Base-by-base conservation (phyloP, 1,140 invertebrate species). In the Venturia canescens region DNA sequence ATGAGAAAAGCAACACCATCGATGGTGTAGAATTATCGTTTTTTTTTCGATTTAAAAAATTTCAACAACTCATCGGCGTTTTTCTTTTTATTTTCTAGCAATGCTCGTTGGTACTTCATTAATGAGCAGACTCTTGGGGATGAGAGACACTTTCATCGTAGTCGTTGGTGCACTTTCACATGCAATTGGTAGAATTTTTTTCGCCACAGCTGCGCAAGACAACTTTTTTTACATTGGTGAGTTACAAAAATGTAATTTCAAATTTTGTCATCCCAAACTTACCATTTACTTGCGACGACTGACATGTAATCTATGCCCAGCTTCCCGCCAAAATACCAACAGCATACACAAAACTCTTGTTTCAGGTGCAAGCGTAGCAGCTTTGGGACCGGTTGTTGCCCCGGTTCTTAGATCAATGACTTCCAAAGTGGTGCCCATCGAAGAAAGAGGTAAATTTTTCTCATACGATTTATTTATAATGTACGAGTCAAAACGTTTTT, bases 371-470 rank as follows among this genome's bases (percentile, higher is more conserved):
- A 90, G 90, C 0, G 92, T 95, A 18, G 95, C 95, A 7, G 93
- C 94, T 11, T 89, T 96, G 31, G 96, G 96, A 0, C 96, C 96
- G 0, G 93, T 94, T 57, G 94, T 96, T 0, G 95, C 95, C 0
- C 95, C 96, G 13, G 93, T 96, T 53, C 92, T 97, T 57, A 92
- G 96, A 60, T 96, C 96, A 4, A 95, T 96, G 93, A 93, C 94
- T 13, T 96, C 96, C 0, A 97, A 96, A 91, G 89, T 95, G 3
- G 93, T 96, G 23, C 91, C 93, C 1, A 82, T 91, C 4, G 91
- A 93, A 34, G 96, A 97, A 88, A 93, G 95, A 92, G 96, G 96
- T 94, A 89, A 83, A 60, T 71, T 13, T 50, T 44, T 5, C 11
- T n/a, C n/a, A n/a, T n/a, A n/a, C n/a, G n/a, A n/a, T n/a, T n/a